Evolutionary conservation across 2,888 invertebrate genomes (phyloP).

Genomic region (Tipula lateralis): DNA sequence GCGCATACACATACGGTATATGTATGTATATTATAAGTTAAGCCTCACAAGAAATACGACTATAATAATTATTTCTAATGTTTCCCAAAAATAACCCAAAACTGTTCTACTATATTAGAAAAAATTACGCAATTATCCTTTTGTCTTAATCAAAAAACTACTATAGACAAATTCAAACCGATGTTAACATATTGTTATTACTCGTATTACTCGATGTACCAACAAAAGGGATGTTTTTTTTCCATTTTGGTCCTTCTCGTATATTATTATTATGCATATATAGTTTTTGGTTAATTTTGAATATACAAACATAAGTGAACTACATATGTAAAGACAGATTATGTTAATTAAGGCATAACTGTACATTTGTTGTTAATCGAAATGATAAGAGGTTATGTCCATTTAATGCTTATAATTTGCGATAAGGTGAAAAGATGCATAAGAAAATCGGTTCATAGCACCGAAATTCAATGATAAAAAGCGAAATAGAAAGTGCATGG

Average conservation of each 20-base stretch:
- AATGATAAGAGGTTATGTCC: too few relatives aligned
- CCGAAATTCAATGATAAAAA: too few relatives aligned
- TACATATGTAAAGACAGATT: neutral
- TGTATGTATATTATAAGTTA: neutral
- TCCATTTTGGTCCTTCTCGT: neutral
- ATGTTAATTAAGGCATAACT: too few relatives aligned
- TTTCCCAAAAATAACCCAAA: neutral
- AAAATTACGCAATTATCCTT: neutral
- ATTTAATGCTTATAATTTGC: too few relatives aligned
- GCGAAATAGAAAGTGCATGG: too few relatives aligned
- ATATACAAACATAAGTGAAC: too few relatives aligned
- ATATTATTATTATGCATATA: neutral
- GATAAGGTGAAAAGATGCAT: too few relatives aligned
- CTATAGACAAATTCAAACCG: neutral
- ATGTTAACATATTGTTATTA: constrained; percentile 1
- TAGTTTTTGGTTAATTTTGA: neutral
- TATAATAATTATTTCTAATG: constrained; percentile 4
- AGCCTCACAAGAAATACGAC: neutral
- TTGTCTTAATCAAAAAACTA: constrained; percentile 6
- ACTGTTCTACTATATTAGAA: neutral
- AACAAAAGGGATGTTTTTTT: neutral
- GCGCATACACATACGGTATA: neutral
- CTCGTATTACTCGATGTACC: neutral
- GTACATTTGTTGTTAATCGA: too few relatives aligned
- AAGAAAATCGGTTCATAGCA: too few relatives aligned